These are phyloP conservation scores for Euura lappo DNA, from an alignment of 1,140 invertebrate genomes.

Conservation along the genomic window DNA sequence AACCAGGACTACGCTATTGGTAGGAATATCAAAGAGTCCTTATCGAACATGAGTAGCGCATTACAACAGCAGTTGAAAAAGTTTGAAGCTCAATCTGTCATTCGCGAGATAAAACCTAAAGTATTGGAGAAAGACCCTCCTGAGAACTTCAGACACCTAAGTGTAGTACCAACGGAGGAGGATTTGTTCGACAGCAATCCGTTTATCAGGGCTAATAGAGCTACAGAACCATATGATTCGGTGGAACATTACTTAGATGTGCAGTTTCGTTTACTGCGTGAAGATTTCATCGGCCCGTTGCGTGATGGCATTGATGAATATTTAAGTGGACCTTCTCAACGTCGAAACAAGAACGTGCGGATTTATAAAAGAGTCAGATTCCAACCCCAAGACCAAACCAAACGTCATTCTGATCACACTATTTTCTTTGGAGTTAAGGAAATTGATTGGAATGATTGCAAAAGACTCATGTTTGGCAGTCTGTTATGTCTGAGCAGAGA, in stretches of 20 bases:
- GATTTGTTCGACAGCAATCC: conserved; percentile 37
- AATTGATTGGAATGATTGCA: conserved; percentile 41
- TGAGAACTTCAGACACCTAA: conserved; percentile 55
- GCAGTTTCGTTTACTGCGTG: conserved; percentile 76
- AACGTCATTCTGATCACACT: background rate
- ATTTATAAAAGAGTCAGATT: conserved; percentile 1
- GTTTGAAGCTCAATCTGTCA: conserved; percentile 42
- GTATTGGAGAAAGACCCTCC: conserved; percentile 51
- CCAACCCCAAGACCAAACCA: background rate
- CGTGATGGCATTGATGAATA: conserved; percentile 57
- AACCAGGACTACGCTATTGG: conserved; percentile 38
- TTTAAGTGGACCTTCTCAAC: conserved; percentile 43
- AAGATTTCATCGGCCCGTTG: conserved; percentile 73
- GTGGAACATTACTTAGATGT: conserved; percentile 77
- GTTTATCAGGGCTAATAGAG: conserved; percentile 66
- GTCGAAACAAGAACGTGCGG: background rate
- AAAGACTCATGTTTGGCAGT: conserved; percentile 60
- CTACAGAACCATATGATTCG: conserved; percentile 65
- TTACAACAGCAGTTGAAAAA: conserved; percentile 37
- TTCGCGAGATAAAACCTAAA: conserved; percentile 38
- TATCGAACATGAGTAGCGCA: conserved; percentile 43
- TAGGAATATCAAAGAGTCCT: background rate
- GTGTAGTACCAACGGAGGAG: conserved; percentile 50
- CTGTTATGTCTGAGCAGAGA: conserved; percentile 61
- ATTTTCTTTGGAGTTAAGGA: conserved; percentile 14